phyloP scores from a whole-genome alignment of 2,797 vertebrate species.

The Anomalospiza imberbis region DNA sequence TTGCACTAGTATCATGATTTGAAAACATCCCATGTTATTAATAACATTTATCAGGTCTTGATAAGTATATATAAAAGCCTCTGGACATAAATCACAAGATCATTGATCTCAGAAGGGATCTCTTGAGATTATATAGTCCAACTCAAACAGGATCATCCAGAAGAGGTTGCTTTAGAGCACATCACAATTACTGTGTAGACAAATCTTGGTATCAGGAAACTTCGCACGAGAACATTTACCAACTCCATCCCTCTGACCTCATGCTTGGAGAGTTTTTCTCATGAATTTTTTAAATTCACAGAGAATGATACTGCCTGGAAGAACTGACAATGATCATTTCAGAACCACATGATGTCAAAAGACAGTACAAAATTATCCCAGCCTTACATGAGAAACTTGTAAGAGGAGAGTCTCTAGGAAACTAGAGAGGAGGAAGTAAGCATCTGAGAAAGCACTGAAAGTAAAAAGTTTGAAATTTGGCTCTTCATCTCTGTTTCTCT shows the following conservation, averaged over 20 bases:
- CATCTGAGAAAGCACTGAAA: background rate
- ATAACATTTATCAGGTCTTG: background rate
- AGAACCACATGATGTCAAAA: background rate
- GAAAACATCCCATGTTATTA: background rate
- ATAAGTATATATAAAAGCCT: background rate
- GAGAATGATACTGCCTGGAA: background rate
- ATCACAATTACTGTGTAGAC: fast-evolving
- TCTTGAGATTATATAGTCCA: background rate
- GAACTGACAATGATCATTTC: background rate
- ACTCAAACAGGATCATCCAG: background rate
- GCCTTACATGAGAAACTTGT: background rate
- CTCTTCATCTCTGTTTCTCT: background rate
- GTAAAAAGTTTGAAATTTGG: background rate
- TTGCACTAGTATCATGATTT: background rate
- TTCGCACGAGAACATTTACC: fast-evolving
- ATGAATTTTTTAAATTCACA: background rate
- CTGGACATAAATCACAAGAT: background rate
- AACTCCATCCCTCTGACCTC: background rate
- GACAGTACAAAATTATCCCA: fast-evolving
- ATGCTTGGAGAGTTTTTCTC: background rate
- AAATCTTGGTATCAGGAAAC: background rate
- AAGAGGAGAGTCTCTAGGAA: too few species aligned
- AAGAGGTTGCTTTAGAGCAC: background rate
- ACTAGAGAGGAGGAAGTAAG: background rate
- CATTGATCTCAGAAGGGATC: fast-evolving